phyloP scores from a whole-genome alignment of 2,888 invertebrate species.

The Trachelus iudaicus region DNA sequence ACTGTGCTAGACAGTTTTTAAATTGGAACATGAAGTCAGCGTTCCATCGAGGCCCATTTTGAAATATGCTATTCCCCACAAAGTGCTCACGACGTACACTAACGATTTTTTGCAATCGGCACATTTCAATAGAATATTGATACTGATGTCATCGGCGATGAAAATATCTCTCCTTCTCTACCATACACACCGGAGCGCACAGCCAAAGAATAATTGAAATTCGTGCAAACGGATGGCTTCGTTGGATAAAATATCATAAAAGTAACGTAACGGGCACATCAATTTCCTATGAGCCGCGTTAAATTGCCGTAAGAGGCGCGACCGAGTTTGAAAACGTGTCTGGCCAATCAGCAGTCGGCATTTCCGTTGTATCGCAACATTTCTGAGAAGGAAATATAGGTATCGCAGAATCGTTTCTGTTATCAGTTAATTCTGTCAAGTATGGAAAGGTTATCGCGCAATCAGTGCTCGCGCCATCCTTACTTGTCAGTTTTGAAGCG shows the following conservation, averaged over 20 bases:
- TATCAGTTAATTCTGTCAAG: neutral
- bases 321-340: no score
- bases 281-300: neutral
- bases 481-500: constrained; percentile 46
- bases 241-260: neutral
- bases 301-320: no score
- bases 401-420: neutral
- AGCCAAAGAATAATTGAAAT: neutral
- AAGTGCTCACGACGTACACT: neutral
- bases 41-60: neutral
- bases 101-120: neutral
- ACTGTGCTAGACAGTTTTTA: neutral
- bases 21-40: neutral
- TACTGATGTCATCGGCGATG: neutral
- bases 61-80: neutral
- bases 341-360: neutral
- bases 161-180: neutral
- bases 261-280: neutral
- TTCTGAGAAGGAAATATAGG: neutral
- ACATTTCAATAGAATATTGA: neutral
- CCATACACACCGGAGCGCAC: neutral
- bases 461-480: constrained; percentile 21
- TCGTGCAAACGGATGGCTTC: neutral
- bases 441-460: neutral
- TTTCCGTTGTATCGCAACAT: neutral